Evolutionary conservation across 2,797 vertebrate genomes (phyloP), one percentile per base, ranked within the genome.

Genomic region (Tokudaia muenninki): DNA sequence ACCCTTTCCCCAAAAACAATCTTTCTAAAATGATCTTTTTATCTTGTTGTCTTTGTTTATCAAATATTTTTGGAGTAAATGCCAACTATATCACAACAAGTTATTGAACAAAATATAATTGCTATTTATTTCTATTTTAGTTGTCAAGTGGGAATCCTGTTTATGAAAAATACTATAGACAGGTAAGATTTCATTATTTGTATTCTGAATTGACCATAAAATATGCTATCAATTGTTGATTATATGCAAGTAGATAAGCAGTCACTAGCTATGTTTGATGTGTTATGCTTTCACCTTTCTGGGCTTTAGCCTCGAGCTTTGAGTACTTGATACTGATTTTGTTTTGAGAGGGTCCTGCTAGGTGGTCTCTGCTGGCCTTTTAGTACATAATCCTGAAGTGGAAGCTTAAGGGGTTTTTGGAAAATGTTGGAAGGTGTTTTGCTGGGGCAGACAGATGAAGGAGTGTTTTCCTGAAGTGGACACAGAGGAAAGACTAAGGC

Each of bases 121-220:
- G 97, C 11, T 97, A 17, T 96, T 84, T 92, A 89, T 96, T 91
- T 98, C 87, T 93, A 96, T 95, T 98, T 24, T 98, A 99, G 99
- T 98, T 99, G 94, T 99, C 99, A 82, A 99, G 99, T 99, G 99
- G 99, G 98, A 99, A 99, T 98, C 99, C 99, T 87, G 98, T 99
- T 96, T 99, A 99, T 98, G 99, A 99, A 98, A 99, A 99, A 95
- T 99, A 99, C 98, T 99, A 99, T 98, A 99, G 99, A 89, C 99
- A 99, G 99, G 99, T 99, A 99, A 97, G 99, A 94, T 81, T 88
- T 84, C 95, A 44, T 94, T 29, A 78, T 92, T 96, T 79, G 87
- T 8, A 80, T 96, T 72, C 61, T 92, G 11, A 63, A 88, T 87
- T 94, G 44, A 94, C 82, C 8, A 92, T 92, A 96, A 96, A 89